Percentiles rank a stretch among this genome's conserved stretches.
Evolutionary conservation across 2,113 vertebrate genomes (phyloP).

Genomic region (cattle (Bos taurus)): DNA sequence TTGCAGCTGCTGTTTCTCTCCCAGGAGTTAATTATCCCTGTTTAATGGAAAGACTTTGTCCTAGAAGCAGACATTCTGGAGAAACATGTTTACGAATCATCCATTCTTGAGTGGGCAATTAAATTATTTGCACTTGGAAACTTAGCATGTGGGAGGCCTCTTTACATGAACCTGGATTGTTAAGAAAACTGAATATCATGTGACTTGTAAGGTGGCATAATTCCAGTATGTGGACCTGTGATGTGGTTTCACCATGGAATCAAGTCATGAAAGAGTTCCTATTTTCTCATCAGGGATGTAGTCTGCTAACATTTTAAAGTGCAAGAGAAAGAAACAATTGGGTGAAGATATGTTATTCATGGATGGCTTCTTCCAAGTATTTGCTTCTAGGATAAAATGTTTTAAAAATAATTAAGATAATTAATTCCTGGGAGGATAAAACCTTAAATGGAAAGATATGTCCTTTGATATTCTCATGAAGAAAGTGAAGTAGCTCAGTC

Average conservation of each 20-base stretch:
- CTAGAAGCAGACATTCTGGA: not conserved
- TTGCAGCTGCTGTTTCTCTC: not conserved
- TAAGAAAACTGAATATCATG: not conserved
- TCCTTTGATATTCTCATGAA: not conserved
- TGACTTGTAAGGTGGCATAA: not conserved
- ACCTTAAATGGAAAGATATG: not conserved
- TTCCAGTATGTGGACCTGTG: not conserved
- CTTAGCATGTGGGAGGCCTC: not conserved
- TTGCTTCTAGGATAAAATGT: not conserved
- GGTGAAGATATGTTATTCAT: not conserved
- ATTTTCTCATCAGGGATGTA: not conserved
- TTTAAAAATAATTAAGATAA: not conserved
- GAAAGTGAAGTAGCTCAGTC: no score
- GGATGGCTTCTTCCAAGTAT: not conserved
- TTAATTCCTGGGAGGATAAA: constrained; percentile 50
- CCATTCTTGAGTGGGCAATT: not conserved
- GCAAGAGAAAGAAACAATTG: not conserved
- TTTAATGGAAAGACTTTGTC: not conserved
- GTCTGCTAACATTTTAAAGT: not conserved
- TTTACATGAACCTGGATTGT: not conserved
- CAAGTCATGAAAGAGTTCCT: not conserved
- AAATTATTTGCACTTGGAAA: not conserved
- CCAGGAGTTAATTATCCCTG: not conserved
- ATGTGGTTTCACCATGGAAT: not conserved
- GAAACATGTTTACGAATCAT: not conserved